Evolutionary conservation across 1,140 invertebrate species (phyloP).

Genomic region (Anadara kagoshimensis): DNA sequence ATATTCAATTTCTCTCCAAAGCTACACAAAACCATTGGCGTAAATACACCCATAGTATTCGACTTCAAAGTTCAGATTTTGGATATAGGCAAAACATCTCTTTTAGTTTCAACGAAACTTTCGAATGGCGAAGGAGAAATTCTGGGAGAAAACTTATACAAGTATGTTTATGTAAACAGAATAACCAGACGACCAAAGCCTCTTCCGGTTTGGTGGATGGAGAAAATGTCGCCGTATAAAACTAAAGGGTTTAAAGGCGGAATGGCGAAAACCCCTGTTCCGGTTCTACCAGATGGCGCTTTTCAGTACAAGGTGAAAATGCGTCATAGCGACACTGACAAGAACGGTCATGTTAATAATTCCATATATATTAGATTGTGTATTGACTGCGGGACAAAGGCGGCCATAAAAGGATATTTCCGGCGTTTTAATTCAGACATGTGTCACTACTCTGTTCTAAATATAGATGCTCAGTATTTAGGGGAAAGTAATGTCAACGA

Average conservation of each 20-base stretch:
- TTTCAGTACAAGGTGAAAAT: slow-evolving; percentile 3
- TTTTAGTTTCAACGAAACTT: too few species aligned
- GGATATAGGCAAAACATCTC: too few species aligned
- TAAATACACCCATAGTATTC: too few species aligned
- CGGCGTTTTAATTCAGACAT: slow-evolving; percentile 25
- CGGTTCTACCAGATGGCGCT: slow-evolving; percentile 6
- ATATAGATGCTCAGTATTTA: slow-evolving; percentile 9
- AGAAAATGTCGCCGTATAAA: slow-evolving; percentile 6
- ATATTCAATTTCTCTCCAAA: too few species aligned
- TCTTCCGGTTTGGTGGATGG: slow-evolving; percentile 30
- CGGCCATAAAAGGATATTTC: slow-evolving; percentile 12
- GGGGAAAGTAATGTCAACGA: slow-evolving; percentile 25
- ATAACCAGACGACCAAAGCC: slow-evolving; percentile 19
- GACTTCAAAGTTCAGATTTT: too few species aligned
- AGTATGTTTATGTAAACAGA: slow-evolving; percentile 25
- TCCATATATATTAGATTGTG: slow-evolving; percentile 27
- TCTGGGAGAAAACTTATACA: slow-evolving; percentile 20
- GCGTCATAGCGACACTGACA: slow-evolving; percentile 22
- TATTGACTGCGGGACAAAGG: slow-evolving; percentile 30
- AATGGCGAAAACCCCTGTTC: not conserved
- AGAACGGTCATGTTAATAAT: slow-evolving; percentile 25
- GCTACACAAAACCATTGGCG: too few species aligned
- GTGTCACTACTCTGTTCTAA: slow-evolving; percentile 23
- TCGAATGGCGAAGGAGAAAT: not conserved
- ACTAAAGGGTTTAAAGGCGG: not conserved